A percentile compares a stretch with the other conserved stretches of the same genome.
Conservation (phyloP, 2,888 invertebrate genomes). For the Lutraria lutraria region DNA sequence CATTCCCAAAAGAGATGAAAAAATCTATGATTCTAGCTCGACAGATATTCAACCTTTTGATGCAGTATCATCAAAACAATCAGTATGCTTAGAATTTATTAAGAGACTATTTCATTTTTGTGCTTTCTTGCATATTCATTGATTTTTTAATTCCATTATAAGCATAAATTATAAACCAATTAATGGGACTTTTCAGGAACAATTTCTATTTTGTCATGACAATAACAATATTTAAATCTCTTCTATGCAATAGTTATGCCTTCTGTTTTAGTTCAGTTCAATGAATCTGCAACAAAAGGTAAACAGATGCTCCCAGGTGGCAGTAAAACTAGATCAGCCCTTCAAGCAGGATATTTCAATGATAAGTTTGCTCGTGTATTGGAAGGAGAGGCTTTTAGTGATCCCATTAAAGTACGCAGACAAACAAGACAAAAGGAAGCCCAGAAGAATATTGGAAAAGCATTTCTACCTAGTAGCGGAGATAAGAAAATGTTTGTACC, state of each 20-base stretch:
- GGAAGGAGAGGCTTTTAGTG: constrained; percentile 86
- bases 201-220: no score
- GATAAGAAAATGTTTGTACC: constrained; percentile 84
- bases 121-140: no score
- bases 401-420: constrained; percentile 85
- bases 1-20: no score
- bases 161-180: no score
- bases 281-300: constrained; percentile 85
- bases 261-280: constrained; percentile 82
- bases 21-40: no score
- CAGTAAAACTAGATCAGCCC: constrained; percentile 83
- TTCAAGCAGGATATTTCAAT: constrained; percentile 85
- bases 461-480: constrained; percentile 86
- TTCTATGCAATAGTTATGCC: neutral
- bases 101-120: no score
- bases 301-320: constrained; percentile 86
- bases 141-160: no score
- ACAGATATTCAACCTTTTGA: no score
- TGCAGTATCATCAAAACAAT: no score
- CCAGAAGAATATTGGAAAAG: constrained; percentile 86
- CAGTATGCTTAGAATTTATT: no score
- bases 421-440: constrained; percentile 82
- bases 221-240: no score
- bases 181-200: no score
- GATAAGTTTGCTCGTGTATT: constrained; percentile 84